Base-by-base conservation (phyloP, 2,113 vertebrate genomes). In the Amphilophus citrinellus region DNA sequence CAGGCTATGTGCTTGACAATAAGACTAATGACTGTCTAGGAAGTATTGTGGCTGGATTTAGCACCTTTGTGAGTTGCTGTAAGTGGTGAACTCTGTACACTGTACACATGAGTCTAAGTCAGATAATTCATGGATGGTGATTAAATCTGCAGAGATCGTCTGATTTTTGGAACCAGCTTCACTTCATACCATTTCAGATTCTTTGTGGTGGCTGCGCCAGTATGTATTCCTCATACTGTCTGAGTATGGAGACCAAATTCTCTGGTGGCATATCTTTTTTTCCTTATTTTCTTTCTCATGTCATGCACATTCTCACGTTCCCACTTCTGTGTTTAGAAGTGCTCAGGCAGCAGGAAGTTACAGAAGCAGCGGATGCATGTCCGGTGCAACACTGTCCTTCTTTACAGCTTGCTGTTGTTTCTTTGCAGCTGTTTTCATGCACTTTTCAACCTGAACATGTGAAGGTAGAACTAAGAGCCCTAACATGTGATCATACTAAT, bases 331-430 rank as follows among this genome's bases (percentile, higher is more conserved):
- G 82, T 82, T 73, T 81, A 7, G 47, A 77, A 56, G 63, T 50
- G 61, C 66, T 57, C 78, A 61, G 50, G 20, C 58, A 56, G 57
- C 68, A 88, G 91, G 89, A 91, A 90, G 88, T 79, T 39, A 24
- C 42, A 87, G 86, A 63, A 65, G 80, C 9, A 86, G 77, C 77
- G 86, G 88, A 93, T 79, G 80, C 10, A 56, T 60, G 75, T 93
- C 89, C 80, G 32, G 53, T 71, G 4, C 59, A 57, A 50, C 11
- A 2, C 58, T 47, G 18, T 37, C 44, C 30, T 42, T 32, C 17
- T 83, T 20, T 20, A 2, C 6, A 59, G 47, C n/a, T 11, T 9
- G 2, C 24, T 10, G 47, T 3, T 61, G 27, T n/a, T 59, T 57
- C 68, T 30, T 6, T 35, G 32, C 65, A 60, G 47, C 57, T 80